Percentiles rank a stretch among this genome's conserved stretches.
phyloP scores from a whole-genome alignment of 2,113 vertebrate species.

The Xiphias gladius region DNA sequence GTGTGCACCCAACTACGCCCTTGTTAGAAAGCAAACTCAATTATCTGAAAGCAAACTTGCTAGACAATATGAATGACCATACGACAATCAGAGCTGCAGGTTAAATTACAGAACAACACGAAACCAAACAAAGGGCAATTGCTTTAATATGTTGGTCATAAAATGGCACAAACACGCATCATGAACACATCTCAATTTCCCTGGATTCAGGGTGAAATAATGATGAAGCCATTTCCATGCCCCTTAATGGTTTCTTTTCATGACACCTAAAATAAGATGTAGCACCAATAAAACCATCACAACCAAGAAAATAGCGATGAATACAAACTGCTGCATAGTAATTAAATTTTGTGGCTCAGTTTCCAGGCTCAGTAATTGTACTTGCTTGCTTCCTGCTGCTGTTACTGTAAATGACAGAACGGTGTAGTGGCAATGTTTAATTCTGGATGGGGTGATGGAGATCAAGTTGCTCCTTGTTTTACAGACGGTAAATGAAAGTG shows the following conservation, averaged over 20 bases:
- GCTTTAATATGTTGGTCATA: background rate
- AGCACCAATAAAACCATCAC: background rate
- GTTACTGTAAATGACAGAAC: conserved; percentile 28
- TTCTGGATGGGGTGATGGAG: conserved; percentile 13
- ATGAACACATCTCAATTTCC: background rate
- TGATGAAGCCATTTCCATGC: background rate
- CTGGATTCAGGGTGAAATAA: background rate
- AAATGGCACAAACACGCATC: background rate
- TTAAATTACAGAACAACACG: background rate
- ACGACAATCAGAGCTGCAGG: background rate
- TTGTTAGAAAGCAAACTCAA: no score
- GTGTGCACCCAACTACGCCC: no score
- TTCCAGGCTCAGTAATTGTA: conserved; percentile 6
- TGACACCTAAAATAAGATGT: conserved; percentile 4
- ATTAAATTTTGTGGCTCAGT: conserved; percentile 16
- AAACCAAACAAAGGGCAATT: no score
- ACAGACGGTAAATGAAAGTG: background rate
- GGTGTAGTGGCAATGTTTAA: background rate
- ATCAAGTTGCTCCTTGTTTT: conserved; percentile 32
- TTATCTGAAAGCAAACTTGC: no score
- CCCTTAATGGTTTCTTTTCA: conserved; percentile 34
- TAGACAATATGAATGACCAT: background rate
- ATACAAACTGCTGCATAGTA: conserved; percentile 26
- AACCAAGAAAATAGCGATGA: conserved; percentile 9
- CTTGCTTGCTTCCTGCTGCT: conserved; percentile 33